These are phyloP conservation scores for Orchesella flavescens DNA, from an alignment of 2,888 invertebrate genomes.

Conservation along the genomic window DNA sequence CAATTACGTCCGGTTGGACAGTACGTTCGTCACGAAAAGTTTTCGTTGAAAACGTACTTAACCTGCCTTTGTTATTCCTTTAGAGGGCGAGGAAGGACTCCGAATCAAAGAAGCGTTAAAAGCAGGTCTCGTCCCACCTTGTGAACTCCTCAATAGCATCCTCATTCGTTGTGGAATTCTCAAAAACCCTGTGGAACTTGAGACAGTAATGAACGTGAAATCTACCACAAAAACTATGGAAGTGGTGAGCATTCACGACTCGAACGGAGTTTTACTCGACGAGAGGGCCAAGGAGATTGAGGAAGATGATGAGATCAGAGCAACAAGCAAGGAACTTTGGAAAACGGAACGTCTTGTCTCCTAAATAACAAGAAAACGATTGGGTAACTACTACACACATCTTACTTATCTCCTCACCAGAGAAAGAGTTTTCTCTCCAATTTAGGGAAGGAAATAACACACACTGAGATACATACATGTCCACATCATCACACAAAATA, in stretches of 20 bases:
- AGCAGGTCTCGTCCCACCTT: conserved; percentile 79
- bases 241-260: conserved; percentile 80
- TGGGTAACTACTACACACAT: neutral
- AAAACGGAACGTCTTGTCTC: conserved; percentile 58
- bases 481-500: too few species aligned
- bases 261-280: conserved; percentile 81
- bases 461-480: too few species aligned
- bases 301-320: conserved; percentile 82
- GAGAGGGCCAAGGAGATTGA: conserved; percentile 82
- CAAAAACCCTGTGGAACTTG: conserved; percentile 69
- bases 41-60: too few species aligned
- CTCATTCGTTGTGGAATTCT: conserved; percentile 79
- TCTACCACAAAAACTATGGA: conserved; percentile 82
- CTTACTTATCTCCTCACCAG: neutral
- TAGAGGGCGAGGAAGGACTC: conserved; percentile 81
- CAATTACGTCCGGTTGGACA: too few species aligned
- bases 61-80: too few species aligned
- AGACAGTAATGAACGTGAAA: conserved; percentile 78
- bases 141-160: conserved; percentile 82
- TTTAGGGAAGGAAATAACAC: too few species aligned
- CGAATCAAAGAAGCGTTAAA: conserved; percentile 82
- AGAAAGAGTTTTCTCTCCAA: too few species aligned
- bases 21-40: too few species aligned
- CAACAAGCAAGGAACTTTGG: conserved; percentile 73
- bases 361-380: conserved; percentile 27